These are phyloP conservation scores for Hypanus sabinus DNA, from an alignment of 2,113 vertebrate genomes.

Conservation along the genomic window DNA sequence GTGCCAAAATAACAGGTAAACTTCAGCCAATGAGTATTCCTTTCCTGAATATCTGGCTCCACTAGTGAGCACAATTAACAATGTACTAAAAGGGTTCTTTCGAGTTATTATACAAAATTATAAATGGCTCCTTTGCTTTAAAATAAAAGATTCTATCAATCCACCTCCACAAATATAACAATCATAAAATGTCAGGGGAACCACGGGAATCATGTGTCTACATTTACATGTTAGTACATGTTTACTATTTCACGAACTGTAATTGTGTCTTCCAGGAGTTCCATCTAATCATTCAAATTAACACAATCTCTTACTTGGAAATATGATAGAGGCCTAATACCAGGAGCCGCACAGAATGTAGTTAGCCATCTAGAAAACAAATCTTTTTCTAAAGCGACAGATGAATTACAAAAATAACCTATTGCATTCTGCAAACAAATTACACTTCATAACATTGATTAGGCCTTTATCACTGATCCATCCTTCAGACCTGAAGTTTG, in stretches of 20 bases:
- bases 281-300: background rate
- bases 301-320: background rate
- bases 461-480: conserved; percentile 14
- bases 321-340: conserved; percentile 17
- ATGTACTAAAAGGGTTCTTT: background rate
- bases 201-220: background rate
- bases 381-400: background rate
- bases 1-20: background rate
- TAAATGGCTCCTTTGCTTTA: conserved; percentile 11
- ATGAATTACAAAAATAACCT: background rate
- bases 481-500: background rate
- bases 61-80: conserved; percentile 3
- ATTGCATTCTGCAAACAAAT: conserved; percentile 2
- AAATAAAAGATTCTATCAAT: background rate
- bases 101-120: background rate
- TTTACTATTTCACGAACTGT: conserved; percentile 12
- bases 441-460: conserved; percentile 13
- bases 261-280: background rate
- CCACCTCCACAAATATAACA: background rate
- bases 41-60: background rate
- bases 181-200: conserved; percentile 1
- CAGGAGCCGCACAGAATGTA: background rate
- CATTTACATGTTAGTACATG: background rate
- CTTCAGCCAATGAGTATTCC: background rate
- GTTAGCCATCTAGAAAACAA: background rate